Evolutionary conservation across 2,797 vertebrate species (phyloP), one percentile per base, ranked within the genome.

Genomic region (Sebastes vulpes): DNA sequence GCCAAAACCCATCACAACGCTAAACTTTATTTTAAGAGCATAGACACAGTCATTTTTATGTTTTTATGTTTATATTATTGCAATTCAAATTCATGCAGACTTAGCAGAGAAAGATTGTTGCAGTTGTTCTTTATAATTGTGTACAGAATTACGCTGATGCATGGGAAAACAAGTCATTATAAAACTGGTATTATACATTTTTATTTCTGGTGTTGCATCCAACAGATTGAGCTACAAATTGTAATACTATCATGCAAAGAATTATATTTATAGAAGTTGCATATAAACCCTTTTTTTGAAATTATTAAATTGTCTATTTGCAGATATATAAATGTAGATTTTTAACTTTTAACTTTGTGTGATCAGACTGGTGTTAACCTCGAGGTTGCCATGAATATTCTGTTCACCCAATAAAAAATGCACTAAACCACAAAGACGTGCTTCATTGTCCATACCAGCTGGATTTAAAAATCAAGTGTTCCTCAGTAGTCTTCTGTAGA

Each of bases 321-420:
- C n/a, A 65, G 10, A 65, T 81, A 46, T 81, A 50, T 65, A 42
- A 52, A 77, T 72, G 26, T 81, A 75, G 11, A 79, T 73, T 68
- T 86, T 65, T 18, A 76, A 59, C 23, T 70, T 60, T 54, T 53
- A 53, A 71, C n/a, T 58, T 21, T 69, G n/a, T 63, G 23, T 79
- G 65, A 79, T 76, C 53, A 73, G 23, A 67, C 46, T 35, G 10
- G 25, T 16, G 23, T 75, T 85, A 54, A 75, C 53, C 58, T 73
- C 46, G 71, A 75, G 52, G 38, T 77, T 87, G n/a, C 65, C 26
- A 81, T 72, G 53, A 85, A 82, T 78, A 79, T 83, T 82, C 67
- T 86, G 56, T 67, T 87, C 65, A 88, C 60, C 66, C 56, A 93
- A 93, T 93, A 94, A 92, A 92, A 83, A 68, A 35, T 57, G 21